These are phyloP conservation scores for Nothoprocta perdicaria DNA, from an alignment of 2,113 vertebrate species.

Conservation along the genomic window DNA sequence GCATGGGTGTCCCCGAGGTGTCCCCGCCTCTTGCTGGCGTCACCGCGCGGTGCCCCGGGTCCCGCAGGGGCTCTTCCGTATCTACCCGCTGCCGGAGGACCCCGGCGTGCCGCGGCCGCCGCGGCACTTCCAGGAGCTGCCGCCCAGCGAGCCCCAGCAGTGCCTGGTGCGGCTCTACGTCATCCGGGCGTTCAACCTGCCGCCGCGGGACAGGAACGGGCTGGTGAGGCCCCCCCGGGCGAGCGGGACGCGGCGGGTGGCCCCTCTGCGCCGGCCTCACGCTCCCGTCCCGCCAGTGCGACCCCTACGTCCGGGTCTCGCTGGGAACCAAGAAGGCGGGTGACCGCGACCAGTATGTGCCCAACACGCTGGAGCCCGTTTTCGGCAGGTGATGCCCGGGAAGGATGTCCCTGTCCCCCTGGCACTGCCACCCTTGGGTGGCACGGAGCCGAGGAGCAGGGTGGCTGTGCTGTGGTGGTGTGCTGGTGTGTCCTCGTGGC, in stretches of 20 bases:
- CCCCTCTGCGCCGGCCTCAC: accelerated
- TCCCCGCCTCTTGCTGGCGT: no score
- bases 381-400: slow-evolving; percentile 71
- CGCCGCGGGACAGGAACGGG: slow-evolving; percentile 75
- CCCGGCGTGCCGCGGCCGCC: background rate
- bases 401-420: accelerated
- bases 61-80: slow-evolving; percentile 75
- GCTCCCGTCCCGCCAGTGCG: slow-evolving; percentile 66
- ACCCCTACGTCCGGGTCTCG: slow-evolving; percentile 76
- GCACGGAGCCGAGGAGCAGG: no score
- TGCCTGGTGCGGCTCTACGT: slow-evolving; percentile 78
- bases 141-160: slow-evolving; percentile 52
- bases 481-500: no score
- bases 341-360: slow-evolving; percentile 67
- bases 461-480: background rate
- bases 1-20: no score
- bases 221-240: slow-evolving; percentile 52
- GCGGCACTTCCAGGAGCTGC: slow-evolving; percentile 62
- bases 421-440: background rate
- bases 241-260: accelerated
- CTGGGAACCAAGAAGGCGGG: slow-evolving; percentile 69
- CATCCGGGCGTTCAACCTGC: slow-evolving; percentile 70
- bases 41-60: background rate
- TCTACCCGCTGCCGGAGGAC: slow-evolving; percentile 77
- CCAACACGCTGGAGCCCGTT: slow-evolving; percentile 80